These are phyloP conservation scores for Cyclophora punctaria DNA, from an alignment of 2,888 invertebrate genomes.

Conservation along the genomic window DNA sequence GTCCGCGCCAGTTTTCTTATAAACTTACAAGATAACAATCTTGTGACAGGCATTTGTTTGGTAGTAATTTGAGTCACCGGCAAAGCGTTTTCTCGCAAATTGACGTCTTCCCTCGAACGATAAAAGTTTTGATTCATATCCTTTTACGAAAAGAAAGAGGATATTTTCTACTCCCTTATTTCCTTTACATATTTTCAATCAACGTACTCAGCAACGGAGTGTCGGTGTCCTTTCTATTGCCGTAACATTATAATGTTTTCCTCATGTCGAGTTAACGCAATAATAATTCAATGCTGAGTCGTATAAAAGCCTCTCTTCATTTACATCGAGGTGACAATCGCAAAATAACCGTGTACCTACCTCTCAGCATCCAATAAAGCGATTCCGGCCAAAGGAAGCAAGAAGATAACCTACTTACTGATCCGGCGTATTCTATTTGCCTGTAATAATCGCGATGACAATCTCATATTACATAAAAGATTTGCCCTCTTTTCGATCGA, in stretches of 20 bases:
- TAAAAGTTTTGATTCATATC: conserved; percentile 59
- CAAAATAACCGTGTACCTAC: conserved; percentile 34
- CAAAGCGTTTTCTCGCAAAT: conserved; percentile 53
- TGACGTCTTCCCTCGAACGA: conserved; percentile 51
- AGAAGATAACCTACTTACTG: conserved; percentile 73
- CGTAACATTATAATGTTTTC: not conserved
- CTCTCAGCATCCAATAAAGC: conserved; percentile 65
- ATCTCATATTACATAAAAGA: conserved; percentile 76
- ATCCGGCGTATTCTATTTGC: conserved; percentile 74
- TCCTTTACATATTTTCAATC: not conserved
- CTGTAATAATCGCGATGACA: conserved; percentile 76
- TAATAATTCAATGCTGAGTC: not conserved
- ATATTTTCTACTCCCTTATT: conserved; percentile 9
- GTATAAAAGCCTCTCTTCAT: conserved; percentile 11
- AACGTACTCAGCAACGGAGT: not conserved
- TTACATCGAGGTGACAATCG: conserved; percentile 30
- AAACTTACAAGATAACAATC: conserved; percentile 53
- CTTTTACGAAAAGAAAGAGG: conserved; percentile 23
- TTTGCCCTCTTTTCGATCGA: conserved; percentile 73
- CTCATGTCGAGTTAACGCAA: not conserved
- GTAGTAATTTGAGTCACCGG: conserved; percentile 51
- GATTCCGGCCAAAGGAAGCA: conserved; percentile 67
- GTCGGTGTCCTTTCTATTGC: not conserved
- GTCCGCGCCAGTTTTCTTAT: conserved; percentile 36
- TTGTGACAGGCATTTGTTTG: conserved; percentile 55